Base-by-base conservation (phyloP, 2,888 invertebrate genomes). In the Polydrusus pterygomalis region DNA sequence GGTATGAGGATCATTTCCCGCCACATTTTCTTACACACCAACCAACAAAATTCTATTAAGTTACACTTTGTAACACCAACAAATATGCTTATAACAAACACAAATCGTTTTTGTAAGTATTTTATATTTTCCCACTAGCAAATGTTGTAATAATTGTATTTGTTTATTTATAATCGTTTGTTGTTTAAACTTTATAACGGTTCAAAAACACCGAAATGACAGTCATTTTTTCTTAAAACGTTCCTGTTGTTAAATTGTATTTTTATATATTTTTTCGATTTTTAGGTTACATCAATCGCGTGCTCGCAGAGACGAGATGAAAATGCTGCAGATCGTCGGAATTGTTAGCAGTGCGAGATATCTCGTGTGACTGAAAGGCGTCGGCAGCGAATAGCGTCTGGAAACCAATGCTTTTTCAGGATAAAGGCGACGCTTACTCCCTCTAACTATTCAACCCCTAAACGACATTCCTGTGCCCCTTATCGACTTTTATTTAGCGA, bases 351-450 rank as follows among this genome's bases (percentile, higher is more conserved):
- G 62, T 54, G 45, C 77, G 78, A 80, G 77, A 70, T 74, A 78
- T 78, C 81, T 82, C 81, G 82, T 81, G 80, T 80, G 80, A 82
- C 83, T 82, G 79, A 80, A 80, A 75, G 80, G 81, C 83, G 82
- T 83, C 82, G 82, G 79, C 82, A 82, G 80, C 81, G 82, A 79
- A 78, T 43, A 70, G 58, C 70, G 71, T 54, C 71, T 71, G 68
- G 68, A 76, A 71, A 71, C 62, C 56, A 47, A 60, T 38, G 67
- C 68, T 71, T 67, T 74, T 76, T 60, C 68, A 34, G 74, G 78
- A 79, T 77, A 78, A 77, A 79, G 79, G 79, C 80, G 65, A 77
- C 74, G 73, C 78, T 79, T 70, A 80, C 83, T 81, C 82, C 82
- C 82, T 82, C 83, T 81, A 80, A 78, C 78, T 80, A 60, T 75